Evolutionary conservation across 92 coral and sea anemone genomes (phyloP), one percentile per base, ranked within the genome.

Genomic region (Isaurus tuberculatus): DNA sequence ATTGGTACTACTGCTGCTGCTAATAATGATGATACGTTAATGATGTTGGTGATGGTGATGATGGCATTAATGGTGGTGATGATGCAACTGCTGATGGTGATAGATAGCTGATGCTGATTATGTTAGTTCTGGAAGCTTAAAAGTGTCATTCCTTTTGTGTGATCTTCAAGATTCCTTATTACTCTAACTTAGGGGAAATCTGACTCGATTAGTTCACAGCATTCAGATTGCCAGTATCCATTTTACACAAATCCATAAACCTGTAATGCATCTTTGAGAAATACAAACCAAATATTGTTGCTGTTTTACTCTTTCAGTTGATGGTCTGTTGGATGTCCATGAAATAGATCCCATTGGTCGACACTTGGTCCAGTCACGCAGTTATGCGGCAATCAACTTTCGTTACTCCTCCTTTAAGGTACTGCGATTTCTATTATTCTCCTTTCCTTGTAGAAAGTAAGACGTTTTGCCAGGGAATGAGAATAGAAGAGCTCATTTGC

Each of bases 321-420:
- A 88, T 57, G 93, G 88, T 55, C 87, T 96, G 5, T 83, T 96
- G 26, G 99, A 96, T 68, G 94, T 96, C 63, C 93, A 90, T 72
- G 98, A 96, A 79, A 91, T 96, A 53, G 99, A 96, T 55, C 99
- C 99, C 9, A 88, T 96, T 20, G 99, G 98, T 36, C 81, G 99
- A 11, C 99, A 94, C 87, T 42, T 94, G 89, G 87, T 89, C 42
- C 92, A 90, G 48, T 57, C 82, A 8, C 89, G 82, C 33, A 92
- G 91, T 68, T 86, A 92, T 73, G 92, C 95, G 5, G 91, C 86
- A 89, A 87, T 93, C 68, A 96, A 92, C 80, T 90, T 92, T 73
- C 94, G 99, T 88, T 96, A 96, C 68, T 92, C 99, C 0, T 91
- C 96, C 14, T 96, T 96, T 22, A 86, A 92, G 90, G 99, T 94